Evolutionary conservation across 2,888 invertebrate genomes (phyloP).

Genomic region (Octonoba sinensis): DNA sequence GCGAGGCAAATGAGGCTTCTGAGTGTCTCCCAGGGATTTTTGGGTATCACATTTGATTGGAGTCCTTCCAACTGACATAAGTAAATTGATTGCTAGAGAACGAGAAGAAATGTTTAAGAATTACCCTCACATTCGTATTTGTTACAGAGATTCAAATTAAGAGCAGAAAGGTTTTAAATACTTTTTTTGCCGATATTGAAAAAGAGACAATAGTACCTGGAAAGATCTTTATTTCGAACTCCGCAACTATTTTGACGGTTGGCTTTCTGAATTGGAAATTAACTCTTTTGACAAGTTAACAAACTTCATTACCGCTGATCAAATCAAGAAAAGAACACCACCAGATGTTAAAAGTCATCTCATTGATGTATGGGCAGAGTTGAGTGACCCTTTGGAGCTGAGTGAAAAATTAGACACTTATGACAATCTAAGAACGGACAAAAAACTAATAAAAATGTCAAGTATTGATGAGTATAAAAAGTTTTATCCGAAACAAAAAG

Average conservation of each 20-base stretch:
- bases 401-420: constrained; percentile 9
- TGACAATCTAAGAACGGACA: background rate
- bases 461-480: too few species aligned
- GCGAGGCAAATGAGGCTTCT: constrained; percentile 13
- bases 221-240: constrained; percentile 15
- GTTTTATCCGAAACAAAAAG: too few species aligned
- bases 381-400: constrained; percentile 5
- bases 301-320: constrained; percentile 2
- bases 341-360: constrained; percentile 11
- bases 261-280: constrained; percentile 10
- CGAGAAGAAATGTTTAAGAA: constrained; percentile 4
- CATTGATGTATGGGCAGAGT: constrained; percentile 10
- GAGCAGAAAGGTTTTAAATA: background rate
- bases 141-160: constrained; percentile 17
- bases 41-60: constrained; percentile 11
- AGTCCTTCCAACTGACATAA: constrained; percentile 14
- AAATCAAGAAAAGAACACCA: constrained; percentile 12
- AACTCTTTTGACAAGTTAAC: constrained; percentile 16
- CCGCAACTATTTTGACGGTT: constrained; percentile 14
- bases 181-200: constrained; percentile 8
- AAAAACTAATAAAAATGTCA: too few species aligned
- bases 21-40: background rate
- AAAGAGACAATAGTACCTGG: background rate
- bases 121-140: constrained; percentile 7
- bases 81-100: constrained; percentile 7